Conservation (phyloP, 2,113 vertebrate genomes). For the Gasterosteus aculeatus region DNA sequence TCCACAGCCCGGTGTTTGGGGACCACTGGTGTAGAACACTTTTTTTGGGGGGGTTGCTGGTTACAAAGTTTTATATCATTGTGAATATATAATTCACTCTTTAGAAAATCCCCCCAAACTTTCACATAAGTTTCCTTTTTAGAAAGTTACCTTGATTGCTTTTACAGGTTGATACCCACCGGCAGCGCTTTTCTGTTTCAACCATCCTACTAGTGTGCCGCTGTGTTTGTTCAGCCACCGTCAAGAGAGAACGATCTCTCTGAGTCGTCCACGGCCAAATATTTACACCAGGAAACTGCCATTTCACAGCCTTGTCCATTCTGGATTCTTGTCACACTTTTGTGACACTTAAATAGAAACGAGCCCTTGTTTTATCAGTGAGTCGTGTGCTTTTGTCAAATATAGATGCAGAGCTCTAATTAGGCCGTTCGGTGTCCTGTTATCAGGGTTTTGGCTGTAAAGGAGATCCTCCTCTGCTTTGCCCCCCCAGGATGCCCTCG, state of each 20-base stretch:
- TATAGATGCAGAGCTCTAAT: neutral
- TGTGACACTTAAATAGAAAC: neutral
- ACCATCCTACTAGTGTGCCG: neutral
- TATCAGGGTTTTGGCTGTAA: neutral
- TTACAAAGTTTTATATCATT: neutral
- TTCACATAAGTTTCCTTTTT: neutral
- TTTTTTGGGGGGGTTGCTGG: too few relatives aligned
- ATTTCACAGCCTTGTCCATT: neutral
- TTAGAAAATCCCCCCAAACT: neutral
- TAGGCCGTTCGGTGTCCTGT: neutral
- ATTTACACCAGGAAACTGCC: neutral
- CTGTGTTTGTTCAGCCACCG: too few relatives aligned
- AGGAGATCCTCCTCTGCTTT: neutral
- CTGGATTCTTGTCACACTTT: neutral
- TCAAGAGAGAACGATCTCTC: too few relatives aligned
- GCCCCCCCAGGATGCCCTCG: conserved; percentile 79
- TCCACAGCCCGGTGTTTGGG: too few relatives aligned
- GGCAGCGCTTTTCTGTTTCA: too few relatives aligned
- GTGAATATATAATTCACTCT: neutral
- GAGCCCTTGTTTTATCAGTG: neutral
- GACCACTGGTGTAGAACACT: too few relatives aligned
- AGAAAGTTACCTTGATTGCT: neutral
- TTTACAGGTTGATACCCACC: neutral
- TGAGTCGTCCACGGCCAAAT: neutral
- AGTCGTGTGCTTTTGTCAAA: neutral